A percentile compares a stretch with the other conserved stretches of the same genome.
Conservation (phyloP, 2,113 vertebrate species). For the Vulpes lagopus region DNA sequence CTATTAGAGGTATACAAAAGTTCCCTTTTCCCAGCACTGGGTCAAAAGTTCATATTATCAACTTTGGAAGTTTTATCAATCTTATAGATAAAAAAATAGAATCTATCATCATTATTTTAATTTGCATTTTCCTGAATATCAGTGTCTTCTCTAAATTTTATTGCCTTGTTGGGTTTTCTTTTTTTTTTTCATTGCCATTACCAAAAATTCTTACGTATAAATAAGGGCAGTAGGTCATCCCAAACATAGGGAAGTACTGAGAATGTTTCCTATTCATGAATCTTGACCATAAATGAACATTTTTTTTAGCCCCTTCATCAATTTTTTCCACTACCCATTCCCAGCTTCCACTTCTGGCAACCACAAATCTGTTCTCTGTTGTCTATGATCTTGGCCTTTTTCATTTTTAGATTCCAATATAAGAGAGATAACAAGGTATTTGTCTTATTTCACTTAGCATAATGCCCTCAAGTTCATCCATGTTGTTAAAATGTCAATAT, state of each 20-base stretch:
- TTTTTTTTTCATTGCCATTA: neutral
- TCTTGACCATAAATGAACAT: neutral
- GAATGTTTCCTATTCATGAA: neutral
- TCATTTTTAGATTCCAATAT: neutral
- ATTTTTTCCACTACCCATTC: neutral
- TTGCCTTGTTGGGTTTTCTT: neutral
- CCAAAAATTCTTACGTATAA: neutral
- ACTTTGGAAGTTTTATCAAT: slow-evolving; percentile 10
- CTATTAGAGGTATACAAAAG: neutral
- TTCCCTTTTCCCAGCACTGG: neutral
- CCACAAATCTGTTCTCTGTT: neutral
- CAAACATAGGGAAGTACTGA: neutral
- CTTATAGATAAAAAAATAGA: neutral
- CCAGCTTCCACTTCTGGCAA: neutral
- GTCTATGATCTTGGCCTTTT: neutral
- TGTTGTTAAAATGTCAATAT: neutral
- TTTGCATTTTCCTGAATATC: neutral
- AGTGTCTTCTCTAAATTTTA: neutral
- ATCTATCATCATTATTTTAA: neutral
- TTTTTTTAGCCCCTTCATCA: neutral
- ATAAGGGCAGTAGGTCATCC: neutral
- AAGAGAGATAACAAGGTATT: neutral
- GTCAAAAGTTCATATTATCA: neutral
- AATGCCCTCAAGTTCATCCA: neutral
- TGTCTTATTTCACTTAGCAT: neutral